Conservation (phyloP, 2,888 invertebrate species). For the Rhopalosiphum nymphaeae region DNA sequence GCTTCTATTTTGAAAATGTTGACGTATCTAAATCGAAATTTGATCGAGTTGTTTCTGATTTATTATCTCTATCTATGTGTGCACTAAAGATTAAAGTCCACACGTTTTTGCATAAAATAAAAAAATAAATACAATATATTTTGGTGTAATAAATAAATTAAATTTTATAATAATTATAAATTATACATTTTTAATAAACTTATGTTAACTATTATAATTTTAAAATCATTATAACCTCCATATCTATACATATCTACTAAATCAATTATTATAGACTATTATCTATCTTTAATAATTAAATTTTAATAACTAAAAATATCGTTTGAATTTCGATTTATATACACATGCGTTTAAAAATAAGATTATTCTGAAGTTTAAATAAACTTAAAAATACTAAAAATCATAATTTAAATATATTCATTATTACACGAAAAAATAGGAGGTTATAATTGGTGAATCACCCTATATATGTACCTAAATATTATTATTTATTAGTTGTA, state of each 20-base stretch:
- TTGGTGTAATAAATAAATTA: not conserved
- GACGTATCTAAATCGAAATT: not conserved
- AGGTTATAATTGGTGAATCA: not conserved
- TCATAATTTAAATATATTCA: not conserved
- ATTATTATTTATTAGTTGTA: not conserved
- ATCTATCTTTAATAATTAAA: not conserved
- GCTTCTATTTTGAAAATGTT: not conserved
- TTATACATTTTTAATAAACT: constrained; percentile 1
- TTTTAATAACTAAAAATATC: not conserved
- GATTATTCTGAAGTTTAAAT: not conserved
- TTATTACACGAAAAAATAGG: not conserved
- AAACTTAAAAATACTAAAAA: not conserved
- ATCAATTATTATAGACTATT: not conserved
- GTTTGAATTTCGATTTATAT: not conserved
- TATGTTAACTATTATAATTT: not conserved
- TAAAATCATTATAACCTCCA: not conserved
- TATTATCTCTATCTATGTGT: not conserved
- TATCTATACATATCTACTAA: not conserved
- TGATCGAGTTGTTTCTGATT: not conserved
- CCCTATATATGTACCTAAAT: not conserved
- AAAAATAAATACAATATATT: not conserved
- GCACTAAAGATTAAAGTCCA: not conserved
- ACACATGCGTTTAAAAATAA: not conserved
- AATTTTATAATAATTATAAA: not conserved
- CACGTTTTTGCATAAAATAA: not conserved